Conservation (phyloP, 1,140 invertebrate species). For the Halesus radiatus region DNA sequence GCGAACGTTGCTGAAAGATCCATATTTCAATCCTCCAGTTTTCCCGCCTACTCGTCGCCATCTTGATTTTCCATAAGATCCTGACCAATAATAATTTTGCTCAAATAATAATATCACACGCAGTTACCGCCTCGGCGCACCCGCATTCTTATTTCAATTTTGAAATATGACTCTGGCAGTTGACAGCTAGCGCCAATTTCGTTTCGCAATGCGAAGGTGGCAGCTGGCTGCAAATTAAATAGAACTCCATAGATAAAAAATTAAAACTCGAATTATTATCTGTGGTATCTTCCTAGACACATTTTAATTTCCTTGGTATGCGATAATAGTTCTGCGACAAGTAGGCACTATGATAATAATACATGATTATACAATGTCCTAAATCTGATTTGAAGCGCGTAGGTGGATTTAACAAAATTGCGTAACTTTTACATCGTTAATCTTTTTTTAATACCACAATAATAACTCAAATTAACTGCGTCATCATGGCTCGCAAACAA, state of each 20-base stretch:
- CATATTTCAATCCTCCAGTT: slow-evolving; percentile 2
- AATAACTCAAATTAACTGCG: too few relatives aligned
- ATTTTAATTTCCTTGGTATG: slow-evolving; percentile 12
- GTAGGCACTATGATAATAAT: too few relatives aligned
- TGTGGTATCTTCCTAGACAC: slow-evolving; percentile 1
- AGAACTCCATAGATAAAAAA: slow-evolving; percentile 23
- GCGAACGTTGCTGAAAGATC: neutral
- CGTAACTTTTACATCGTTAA: too few relatives aligned
- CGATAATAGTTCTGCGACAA: neutral
- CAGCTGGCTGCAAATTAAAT: slow-evolving; percentile 5
- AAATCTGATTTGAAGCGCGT: too few relatives aligned
- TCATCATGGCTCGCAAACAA: too few relatives aligned
- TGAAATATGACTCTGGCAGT: slow-evolving; percentile 13
- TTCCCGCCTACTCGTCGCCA: slow-evolving; percentile 10
- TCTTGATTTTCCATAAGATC: slow-evolving; percentile 14
- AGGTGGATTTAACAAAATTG: too few relatives aligned
- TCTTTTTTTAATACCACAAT: too few relatives aligned
- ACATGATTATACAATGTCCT: too few relatives aligned
- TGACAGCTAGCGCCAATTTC: slow-evolving; percentile 34
- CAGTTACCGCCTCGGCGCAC: neutral
- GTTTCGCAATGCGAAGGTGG: slow-evolving; percentile 33
- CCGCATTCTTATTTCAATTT: slow-evolving; percentile 36
- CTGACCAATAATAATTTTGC: neutral
- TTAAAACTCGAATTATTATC: slow-evolving; percentile 11
- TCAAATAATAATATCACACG: neutral